Conservation (phyloP, 2,113 vertebrate species). For the Vicugna pacos region DNA sequence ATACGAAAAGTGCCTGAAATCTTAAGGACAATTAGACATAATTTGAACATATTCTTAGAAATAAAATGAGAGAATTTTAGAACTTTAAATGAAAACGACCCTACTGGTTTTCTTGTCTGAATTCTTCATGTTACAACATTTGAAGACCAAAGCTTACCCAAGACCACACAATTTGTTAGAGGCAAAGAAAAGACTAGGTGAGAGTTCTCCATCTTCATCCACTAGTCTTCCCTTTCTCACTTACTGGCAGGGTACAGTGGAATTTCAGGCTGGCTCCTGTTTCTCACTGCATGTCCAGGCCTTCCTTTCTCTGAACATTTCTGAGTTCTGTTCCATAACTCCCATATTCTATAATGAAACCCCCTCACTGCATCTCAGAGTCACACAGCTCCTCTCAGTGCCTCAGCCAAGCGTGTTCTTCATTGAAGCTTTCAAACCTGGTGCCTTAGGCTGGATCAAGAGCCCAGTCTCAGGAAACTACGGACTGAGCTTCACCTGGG, state of each 20-base stretch:
- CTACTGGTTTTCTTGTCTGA: conserved; percentile 71
- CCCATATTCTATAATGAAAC: background rate
- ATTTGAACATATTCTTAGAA: conserved; percentile 38
- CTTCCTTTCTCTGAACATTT: background rate
- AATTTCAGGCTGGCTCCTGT: background rate
- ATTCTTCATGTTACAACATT: conserved; percentile 72
- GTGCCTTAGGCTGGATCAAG: background rate
- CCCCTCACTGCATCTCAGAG: background rate
- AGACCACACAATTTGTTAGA: conserved; percentile 72
- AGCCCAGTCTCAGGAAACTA: background rate
- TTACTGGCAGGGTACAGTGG: background rate
- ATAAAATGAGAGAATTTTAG: background rate
- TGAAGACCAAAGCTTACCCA: conserved; percentile 76
- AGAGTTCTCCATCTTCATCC: background rate
- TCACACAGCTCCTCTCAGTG: background rate
- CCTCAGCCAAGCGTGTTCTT: background rate
- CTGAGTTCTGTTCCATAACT: background rate
- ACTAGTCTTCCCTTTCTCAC: background rate
- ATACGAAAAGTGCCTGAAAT: background rate
- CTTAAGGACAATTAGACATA: background rate
- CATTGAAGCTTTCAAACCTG: background rate
- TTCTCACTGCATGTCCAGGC: background rate
- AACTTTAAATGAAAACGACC: conserved; percentile 75
- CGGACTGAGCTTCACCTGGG: background rate
- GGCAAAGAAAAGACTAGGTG: background rate